Evolutionary conservation across 2,113 vertebrate species (phyloP), one percentile per base, ranked within the genome.

Genomic region (Andinoacara biseriatus): DNA sequence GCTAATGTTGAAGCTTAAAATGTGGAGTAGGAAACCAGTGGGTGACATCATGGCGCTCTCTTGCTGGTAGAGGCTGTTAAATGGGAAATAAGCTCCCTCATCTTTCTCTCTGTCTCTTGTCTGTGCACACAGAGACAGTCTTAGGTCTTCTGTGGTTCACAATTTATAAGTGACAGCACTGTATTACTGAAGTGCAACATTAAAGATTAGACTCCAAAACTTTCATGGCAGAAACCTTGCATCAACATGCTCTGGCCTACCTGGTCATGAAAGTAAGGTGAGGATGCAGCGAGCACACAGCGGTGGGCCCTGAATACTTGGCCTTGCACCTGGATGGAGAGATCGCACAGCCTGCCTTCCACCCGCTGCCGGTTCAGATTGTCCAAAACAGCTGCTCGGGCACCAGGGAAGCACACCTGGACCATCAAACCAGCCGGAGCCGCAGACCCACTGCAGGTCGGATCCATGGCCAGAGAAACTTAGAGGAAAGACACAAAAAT

Each of bases 201-300:
- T n/a, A 43, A 24, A 46, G 2, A 20, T 11, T 31, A 29, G 26
- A 38, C 20, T 18, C 35, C 31, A 20, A 69, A 69, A 49, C 24
- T 20, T 49, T 11, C 3, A 40, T 10, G 13, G 26, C 10, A 24
- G 15, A 43, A 72, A 33, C 24, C 67, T 38, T 59, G 56, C 20
- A 20, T 10, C 4, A 24, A 67, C 11, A 43, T 10, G 13, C 26
- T 18, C 5, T 5, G 14, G 57, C 83, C 7, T 49, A 95, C 96
- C 95, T 99, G 97, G 93, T 99, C 96, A 13, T 97, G 96, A 63
- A 97, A 97, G 86, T 97, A 97, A 1, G 96, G 96, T 0, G 96
- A 97, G 20, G 95, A 97, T 0, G 96, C 96, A 3, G 96, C 96
- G 7, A 97, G 94, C 22, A 97, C 96, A 15, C 96, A 96, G 59